Percentiles rank a stretch among this genome's conserved stretches.
Evolutionary conservation across 2,113 vertebrate species (phyloP).

Genomic region (Suncus etruscus): DNA sequence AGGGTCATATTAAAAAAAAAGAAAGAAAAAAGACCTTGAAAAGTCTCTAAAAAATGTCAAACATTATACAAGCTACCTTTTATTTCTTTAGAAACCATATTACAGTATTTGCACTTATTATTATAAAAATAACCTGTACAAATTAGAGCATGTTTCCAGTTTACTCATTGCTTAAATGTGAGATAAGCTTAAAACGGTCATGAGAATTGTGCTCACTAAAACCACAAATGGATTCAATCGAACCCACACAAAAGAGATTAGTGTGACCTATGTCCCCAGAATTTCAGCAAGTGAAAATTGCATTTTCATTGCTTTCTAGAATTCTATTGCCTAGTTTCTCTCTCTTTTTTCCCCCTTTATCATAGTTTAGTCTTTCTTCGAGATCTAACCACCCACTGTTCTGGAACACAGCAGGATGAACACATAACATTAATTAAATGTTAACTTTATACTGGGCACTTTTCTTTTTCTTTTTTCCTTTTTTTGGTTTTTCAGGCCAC

Average conservation of each 20-base stretch:
- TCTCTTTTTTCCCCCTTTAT: slow-evolving; percentile 54
- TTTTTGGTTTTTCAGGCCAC: too few species aligned
- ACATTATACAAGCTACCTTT: not conserved
- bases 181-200: slow-evolving; percentile 56
- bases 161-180: slow-evolving; percentile 27
- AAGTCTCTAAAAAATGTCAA: slow-evolving; percentile 44
- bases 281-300: slow-evolving; percentile 22
- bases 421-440: not conserved
- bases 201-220: slow-evolving; percentile 26
- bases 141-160: slow-evolving; percentile 28
- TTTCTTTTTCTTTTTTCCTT: too few species aligned
- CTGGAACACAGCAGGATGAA: not conserved
- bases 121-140: slow-evolving; percentile 57
- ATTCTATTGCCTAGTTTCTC: slow-evolving; percentile 35
- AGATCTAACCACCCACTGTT: not conserved
- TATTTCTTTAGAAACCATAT: slow-evolving; percentile 35
- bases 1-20: not conserved
- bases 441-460: not conserved
- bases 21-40: slow-evolving; percentile 20
- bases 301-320: slow-evolving; percentile 49
- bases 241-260: not conserved
- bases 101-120: not conserved
- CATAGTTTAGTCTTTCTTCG: slow-evolving; percentile 24
- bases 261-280: not conserved
- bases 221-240: slow-evolving; percentile 40